Conservation (phyloP, 2,113 vertebrate genomes). For the Anser brachyrhynchus region DNA sequence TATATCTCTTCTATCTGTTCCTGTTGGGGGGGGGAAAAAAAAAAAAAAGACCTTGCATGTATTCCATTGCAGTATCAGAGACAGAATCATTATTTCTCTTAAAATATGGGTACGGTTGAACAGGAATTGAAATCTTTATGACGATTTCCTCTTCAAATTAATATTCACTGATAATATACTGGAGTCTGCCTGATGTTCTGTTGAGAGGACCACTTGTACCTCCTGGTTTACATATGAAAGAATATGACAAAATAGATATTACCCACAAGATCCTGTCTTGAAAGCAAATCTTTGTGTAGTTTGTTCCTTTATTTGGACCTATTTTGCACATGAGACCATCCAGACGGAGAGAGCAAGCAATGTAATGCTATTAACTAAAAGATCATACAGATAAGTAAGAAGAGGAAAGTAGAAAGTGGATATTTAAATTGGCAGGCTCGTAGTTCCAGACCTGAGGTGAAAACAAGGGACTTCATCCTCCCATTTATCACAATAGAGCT, state of each 20-base stretch:
- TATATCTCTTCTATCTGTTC: neutral
- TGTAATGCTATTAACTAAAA: neutral
- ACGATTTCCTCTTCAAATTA: constrained; percentile 22
- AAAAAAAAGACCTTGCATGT: neutral
- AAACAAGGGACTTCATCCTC: neutral
- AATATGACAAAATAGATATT: constrained; percentile 59
- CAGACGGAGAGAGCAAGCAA: neutral
- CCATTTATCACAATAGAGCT: neutral
- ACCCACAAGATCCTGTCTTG: neutral
- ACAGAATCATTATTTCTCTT: constrained; percentile 16
- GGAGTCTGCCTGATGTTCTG: neutral
- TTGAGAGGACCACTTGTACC: constrained; percentile 17
- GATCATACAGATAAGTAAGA: neutral
- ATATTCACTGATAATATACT: neutral
- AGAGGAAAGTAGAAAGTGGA: neutral
- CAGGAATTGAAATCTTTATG: neutral
- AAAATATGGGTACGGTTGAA: neutral
- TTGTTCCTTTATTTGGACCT: constrained; percentile 37
- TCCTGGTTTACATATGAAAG: constrained; percentile 54
- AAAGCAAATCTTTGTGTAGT: neutral
- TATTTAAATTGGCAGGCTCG: neutral
- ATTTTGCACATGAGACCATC: neutral
- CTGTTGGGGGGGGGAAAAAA: neutral
- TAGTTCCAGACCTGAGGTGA: neutral
- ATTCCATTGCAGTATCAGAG: neutral